Percentiles rank a stretch among this genome's conserved stretches.
Evolutionary conservation across 2,797 vertebrate species (phyloP).

Genomic region (Rhinatrema bivittatum): DNA sequence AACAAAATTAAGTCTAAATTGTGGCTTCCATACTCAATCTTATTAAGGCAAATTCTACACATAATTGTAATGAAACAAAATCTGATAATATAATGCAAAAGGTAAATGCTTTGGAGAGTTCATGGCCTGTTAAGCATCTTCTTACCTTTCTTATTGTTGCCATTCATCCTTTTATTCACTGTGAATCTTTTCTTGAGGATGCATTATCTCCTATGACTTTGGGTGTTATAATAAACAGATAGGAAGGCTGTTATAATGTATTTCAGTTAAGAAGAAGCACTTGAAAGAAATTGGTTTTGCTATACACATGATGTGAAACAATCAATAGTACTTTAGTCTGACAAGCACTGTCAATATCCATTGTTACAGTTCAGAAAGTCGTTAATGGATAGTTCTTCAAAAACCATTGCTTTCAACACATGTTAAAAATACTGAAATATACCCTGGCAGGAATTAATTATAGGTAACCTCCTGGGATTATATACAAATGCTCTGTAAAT

Average conservation of each 20-base stretch:
- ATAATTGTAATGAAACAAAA: too few species aligned
- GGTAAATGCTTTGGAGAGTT: too few species aligned
- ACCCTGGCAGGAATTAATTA: constrained; percentile 59
- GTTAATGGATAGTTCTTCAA: constrained; percentile 71
- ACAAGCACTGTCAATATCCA: constrained; percentile 71
- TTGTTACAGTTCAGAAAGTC: constrained; percentile 72
- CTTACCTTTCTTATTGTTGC: background rate
- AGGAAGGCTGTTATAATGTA: constrained; percentile 57
- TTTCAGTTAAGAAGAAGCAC: constrained; percentile 72
- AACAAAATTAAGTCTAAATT: too few species aligned
- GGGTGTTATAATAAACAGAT: constrained; percentile 54
- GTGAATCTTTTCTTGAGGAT: constrained; percentile 30
- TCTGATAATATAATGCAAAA: too few species aligned
- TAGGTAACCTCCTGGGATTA: constrained; percentile 45
- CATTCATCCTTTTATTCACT: constrained; percentile 13
- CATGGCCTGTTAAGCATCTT: too few species aligned
- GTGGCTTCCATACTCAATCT: too few species aligned
- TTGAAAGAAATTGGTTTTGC: constrained; percentile 81
- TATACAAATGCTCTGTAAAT: constrained; percentile 33
- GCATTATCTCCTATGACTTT: constrained; percentile 40
- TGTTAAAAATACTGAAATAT: constrained; percentile 45
- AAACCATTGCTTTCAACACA: constrained; percentile 55
- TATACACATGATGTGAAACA: constrained; percentile 75
- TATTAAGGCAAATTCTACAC: too few species aligned
- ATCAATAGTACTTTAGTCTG: constrained; percentile 79